Conservation (phyloP, 2,888 invertebrate species). For the Quadroppia sp. region DNA sequence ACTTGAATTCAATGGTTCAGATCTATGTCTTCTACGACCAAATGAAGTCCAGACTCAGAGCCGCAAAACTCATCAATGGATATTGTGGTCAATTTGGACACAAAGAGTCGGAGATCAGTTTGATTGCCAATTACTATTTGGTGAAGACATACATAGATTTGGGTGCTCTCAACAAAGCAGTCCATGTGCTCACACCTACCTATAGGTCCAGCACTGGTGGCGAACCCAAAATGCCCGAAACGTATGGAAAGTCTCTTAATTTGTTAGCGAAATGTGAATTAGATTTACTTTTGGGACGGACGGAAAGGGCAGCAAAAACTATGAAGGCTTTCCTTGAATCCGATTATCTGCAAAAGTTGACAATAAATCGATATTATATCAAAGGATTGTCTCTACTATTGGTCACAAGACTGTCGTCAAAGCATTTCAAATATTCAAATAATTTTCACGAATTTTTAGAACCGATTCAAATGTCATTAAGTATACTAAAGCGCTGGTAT, state of each 20-base stretch:
- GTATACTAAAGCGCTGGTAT: slow-evolving; percentile 42
- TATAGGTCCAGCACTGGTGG: not conserved
- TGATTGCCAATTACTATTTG: slow-evolving; percentile 11
- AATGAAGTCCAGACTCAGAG: not conserved
- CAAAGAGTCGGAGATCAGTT: slow-evolving; percentile 2
- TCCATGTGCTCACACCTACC: not conserved
- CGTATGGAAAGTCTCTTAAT: not conserved
- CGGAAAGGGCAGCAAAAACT: not conserved
- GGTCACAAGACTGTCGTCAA: slow-evolving; percentile 31
- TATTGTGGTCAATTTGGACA: not conserved
- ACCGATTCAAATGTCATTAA: slow-evolving; percentile 37
- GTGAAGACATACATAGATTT: slow-evolving; percentile 5
- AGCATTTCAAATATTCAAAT: slow-evolving; percentile 20
- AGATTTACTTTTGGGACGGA: not conserved
- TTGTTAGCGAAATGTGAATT: slow-evolving; percentile 35
- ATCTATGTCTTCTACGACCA: slow-evolving; percentile 17
- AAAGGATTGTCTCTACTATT: slow-evolving; percentile 37
- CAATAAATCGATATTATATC: slow-evolving; percentile 40
- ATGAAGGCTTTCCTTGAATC: slow-evolving; percentile 31
- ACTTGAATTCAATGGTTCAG: slow-evolving; percentile 23
- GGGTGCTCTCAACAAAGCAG: not conserved
- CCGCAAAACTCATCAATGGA: not conserved
- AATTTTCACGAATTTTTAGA: slow-evolving; percentile 39
- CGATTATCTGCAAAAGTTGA: slow-evolving; percentile 37
- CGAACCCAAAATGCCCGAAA: not conserved